Conservation (phyloP, 2,888 invertebrate genomes). For the Nymphalis c-album region DNA sequence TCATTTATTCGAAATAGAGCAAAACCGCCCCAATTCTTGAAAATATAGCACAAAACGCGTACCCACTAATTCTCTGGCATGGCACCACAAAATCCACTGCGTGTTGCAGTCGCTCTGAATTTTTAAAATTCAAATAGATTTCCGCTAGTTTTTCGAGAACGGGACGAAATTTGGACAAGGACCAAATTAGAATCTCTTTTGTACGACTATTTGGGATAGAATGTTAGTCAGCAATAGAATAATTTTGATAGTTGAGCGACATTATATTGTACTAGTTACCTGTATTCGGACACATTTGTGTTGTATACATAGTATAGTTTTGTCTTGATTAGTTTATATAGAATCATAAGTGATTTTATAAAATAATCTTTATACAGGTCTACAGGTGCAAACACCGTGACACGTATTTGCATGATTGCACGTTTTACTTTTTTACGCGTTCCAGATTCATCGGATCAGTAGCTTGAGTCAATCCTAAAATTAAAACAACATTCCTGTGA, state of each 20-base stretch:
- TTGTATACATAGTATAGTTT: too few species aligned
- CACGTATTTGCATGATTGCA: too few species aligned
- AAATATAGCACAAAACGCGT: slow-evolving; percentile 17
- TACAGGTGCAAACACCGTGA: too few species aligned
- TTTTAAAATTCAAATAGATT: slow-evolving; percentile 37
- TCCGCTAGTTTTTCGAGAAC: slow-evolving; percentile 20
- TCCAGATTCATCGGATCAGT: too few species aligned
- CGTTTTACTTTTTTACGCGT: too few species aligned
- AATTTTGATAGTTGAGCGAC: slow-evolving; percentile 9
- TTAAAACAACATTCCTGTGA: too few species aligned
- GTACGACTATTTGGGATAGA: slow-evolving; percentile 12
- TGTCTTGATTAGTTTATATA: too few species aligned
- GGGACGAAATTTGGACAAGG: slow-evolving; percentile 27
- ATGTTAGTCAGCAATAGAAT: neutral
- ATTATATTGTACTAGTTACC: slow-evolving; percentile 2
- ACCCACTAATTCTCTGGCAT: slow-evolving; percentile 25
- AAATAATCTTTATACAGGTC: too few species aligned
- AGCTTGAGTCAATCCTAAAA: too few species aligned
- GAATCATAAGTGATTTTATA: too few species aligned
- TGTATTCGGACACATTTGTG: neutral
- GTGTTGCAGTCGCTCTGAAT: slow-evolving; percentile 31
- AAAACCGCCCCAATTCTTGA: neutral
- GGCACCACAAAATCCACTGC: slow-evolving; percentile 17
- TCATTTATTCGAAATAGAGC: neutral
- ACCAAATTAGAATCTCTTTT: slow-evolving; percentile 35